Base-by-base conservation (phyloP, 2,888 invertebrate species). In the Abrostola tripartita region DNA sequence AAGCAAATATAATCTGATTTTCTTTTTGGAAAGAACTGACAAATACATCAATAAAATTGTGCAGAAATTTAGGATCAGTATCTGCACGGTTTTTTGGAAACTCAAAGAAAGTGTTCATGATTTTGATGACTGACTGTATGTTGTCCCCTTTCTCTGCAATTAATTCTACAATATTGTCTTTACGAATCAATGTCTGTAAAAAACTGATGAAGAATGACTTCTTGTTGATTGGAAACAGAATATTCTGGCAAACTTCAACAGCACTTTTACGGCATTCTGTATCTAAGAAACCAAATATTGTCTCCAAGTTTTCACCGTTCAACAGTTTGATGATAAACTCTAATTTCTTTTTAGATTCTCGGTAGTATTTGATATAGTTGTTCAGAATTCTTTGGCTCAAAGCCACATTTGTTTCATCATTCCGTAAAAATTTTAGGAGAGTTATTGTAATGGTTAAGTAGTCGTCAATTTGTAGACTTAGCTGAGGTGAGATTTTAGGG, bases 101-200 rank as follows among this genome's bases (percentile, higher is more conserved):
- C 47, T 89, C 88, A 53, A 94, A 91, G 61, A 94, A 90, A 0
- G 86, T 70, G 65, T 85, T 88, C 91, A 95, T 91, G 6, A 94
- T 89, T 87, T 92, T 94, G 1, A 94, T 78, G 0, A 94, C 92
- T 0, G 92, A 90, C 73, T 92, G 92, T 57, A 95, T 91, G 44
- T 91, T 92, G 49, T 95, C 94, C 0, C 93, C 93, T 67, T 91
- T 94, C 71, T 94, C 92, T 1, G 88, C 83, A 0, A 93, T 88
- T 7, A 95, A 71, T 6, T 89, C 85, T 68, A 90, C 86, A 37
- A 93, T 84, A 69, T 88, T 92, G 36, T 92, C 91, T 77, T 91
- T 92, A 14, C 90, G 79, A 14, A 94, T 89, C 14, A 94, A 76
- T 4, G 92, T 92, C 74, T 90, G 90, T 0, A 94, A 79, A 67